Conservation (phyloP, 2,888 invertebrate genomes). For the Perdita meconis region DNA sequence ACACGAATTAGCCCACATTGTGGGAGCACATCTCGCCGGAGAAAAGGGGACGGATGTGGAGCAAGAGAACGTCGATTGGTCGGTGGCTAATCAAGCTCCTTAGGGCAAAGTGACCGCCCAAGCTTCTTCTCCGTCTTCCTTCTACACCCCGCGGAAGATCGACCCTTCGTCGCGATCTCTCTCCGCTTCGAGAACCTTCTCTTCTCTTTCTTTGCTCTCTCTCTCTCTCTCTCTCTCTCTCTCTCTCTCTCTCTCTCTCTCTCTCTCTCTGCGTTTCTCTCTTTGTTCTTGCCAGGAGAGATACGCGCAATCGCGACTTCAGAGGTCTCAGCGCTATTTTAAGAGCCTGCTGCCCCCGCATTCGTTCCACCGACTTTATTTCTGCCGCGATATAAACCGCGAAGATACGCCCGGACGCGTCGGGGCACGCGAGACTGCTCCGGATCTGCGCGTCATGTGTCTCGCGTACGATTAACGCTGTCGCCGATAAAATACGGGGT, state of each 20-base stretch:
- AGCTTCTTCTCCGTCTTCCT: not conserved
- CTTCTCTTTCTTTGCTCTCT: constrained; percentile 6
- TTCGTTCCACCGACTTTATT: constrained; percentile 63
- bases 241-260: not conserved
- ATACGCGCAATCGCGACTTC: constrained; percentile 61
- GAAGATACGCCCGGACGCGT: constrained; percentile 9
- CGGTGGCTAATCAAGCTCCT: constrained; percentile 50
- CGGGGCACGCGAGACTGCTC: not conserved
- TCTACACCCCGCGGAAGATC: too few species aligned
- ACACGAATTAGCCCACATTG: constrained; percentile 33
- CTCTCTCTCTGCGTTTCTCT: not conserved
- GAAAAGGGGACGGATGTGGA: constrained; percentile 24
- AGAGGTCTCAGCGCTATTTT: constrained; percentile 63
- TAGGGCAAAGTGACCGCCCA: constrained; percentile 30
- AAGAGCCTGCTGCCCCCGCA: constrained; percentile 64
- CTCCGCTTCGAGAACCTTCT: not conserved
- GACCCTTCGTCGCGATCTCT: too few species aligned
- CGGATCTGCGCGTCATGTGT: not conserved
- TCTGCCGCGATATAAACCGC: constrained; percentile 41
- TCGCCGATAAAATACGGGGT: not conserved
- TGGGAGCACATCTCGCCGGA: constrained; percentile 26
- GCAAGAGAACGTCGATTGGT: constrained; percentile 45
- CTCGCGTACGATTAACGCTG: not conserved
- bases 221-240: constrained; percentile 5
- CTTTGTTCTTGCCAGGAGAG: constrained; percentile 59